Base-by-base conservation (phyloP, 2,797 vertebrate species). In the Rhinogobio ventralis region DNA sequence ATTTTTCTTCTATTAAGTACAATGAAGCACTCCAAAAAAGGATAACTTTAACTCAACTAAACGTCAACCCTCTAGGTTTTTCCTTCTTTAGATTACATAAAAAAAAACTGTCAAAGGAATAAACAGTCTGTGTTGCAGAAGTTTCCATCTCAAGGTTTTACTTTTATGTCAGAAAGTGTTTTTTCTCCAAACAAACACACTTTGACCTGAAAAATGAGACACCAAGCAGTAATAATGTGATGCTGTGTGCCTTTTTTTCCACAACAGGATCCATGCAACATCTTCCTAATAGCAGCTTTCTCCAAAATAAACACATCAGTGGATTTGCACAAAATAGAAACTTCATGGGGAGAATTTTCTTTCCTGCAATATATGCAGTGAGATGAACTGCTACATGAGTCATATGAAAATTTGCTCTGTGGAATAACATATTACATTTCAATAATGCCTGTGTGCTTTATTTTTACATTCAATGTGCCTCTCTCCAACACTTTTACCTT, bases 401-500 rank as follows among this genome's bases (percentile, higher is more conserved):
- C 33, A 77, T 42, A 42, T 76, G 33, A 76, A 76, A 76, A 60
- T 76, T 14, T 42, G 36, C 4, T 57, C 23, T 60, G 23, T 60
- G 36, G 53, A 75, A 75, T 36, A 39, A 55, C 30, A 75, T 55
- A 39, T 77, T 39, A 77, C 23, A 60, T 77, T 77, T 77, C 74
- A 77, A 42, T 77, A 8, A 77, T 60, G 74, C 23, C 33, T 55
- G 30, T 75, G 25, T 39, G 14, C 53, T 76, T 77, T 42, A 60
- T 77, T 77, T 60, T 57, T 25, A 60, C 74, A 77, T 23, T 57
- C 53, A 77, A 57, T 42, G 4, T 5, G 33, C 53, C 14, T 42
- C 3, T 30, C 28, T 74, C 28, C 46, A 74, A 53, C 46, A 74
- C 49, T 57, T 75, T 57, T 60, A 10, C 60, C 74, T 42, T n/a